Evolutionary conservation across 2,888 invertebrate species (phyloP), one percentile per base, ranked within the genome.

Genomic region (Cancer borealis): DNA sequence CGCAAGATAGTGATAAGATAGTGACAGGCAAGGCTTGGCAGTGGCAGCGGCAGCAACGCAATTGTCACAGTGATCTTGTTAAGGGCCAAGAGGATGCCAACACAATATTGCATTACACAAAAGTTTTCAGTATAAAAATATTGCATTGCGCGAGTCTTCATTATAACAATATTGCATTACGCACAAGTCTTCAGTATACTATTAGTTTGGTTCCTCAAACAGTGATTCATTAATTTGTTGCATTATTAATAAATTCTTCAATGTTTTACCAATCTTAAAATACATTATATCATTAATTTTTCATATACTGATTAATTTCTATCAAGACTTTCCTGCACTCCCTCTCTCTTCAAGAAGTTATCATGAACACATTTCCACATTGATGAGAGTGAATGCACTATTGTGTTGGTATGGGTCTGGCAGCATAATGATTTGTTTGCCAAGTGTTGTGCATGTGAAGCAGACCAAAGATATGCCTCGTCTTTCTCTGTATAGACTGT

Each of bases 1-100:
- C 73, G 73, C n/a, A 93, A 84, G 90, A 90, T 93, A 39, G 39
- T 39, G 54, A n/a, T 12, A 93, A 84, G 90, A 90, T 93, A 90
- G 90, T 90, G 73, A 93, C 46, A 66, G 87, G 87, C 21, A 88
- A 93, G 93, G 92, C 93, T 92, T 93, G 91, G 93, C 92, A 92
- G 91, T 93, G 91, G 93, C 92, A 79, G 93, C 73, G 92, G 93
- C 93, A 93, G 93, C 93, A 93, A 93, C 92, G 87, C 87, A 92
- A 92, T 93, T 92, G 93, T 91, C 92, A 93, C 93, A 93, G 93
- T 93, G 93, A 92, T 93, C 45, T 79, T 90, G 90, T 89, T 90
- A 14, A 26, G 66, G 90, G 49, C 49, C 60, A 93, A 79, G 90
- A 90, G 93, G 93, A 66, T 60, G 79, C 26, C 79, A 21, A 73